These are phyloP conservation scores for Cyclura pinguis DNA, from an alignment of 2,797 vertebrate genomes.

Conservation along the genomic window DNA sequence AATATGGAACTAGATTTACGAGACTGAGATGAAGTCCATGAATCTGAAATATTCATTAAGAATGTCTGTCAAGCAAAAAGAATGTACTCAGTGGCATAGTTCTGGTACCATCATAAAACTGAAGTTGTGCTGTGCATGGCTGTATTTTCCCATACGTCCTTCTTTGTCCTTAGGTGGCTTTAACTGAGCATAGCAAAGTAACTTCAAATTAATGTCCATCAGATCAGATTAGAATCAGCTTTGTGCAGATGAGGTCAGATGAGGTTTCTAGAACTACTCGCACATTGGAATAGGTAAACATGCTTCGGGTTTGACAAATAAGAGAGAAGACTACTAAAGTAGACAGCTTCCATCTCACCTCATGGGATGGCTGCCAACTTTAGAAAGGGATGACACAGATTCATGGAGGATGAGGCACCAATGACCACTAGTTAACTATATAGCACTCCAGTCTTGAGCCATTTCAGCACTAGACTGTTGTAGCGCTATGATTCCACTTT, in stretches of 20 bases:
- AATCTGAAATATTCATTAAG: conserved; percentile 2
- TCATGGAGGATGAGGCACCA: neutral
- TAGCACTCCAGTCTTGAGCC: neutral
- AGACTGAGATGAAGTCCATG: neutral
- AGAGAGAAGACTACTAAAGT: neutral
- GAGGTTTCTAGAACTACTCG: neutral
- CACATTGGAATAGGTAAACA: neutral
- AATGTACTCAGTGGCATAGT: neutral
- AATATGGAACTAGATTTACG: neutral
- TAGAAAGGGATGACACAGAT: neutral
- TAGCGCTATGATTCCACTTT: no score
- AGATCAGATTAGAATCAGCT: neutral
- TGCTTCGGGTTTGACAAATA: no score
- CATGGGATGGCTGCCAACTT: neutral
- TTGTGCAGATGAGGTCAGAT: neutral
- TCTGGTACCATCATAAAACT: neutral
- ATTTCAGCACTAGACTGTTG: no score
- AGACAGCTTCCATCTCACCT: neutral
- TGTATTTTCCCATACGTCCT: neutral
- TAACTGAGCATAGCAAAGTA: neutral
- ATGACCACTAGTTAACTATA: no score
- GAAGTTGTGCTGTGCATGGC: neutral
- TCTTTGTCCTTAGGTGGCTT: conserved; percentile 1
- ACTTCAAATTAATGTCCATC: neutral
- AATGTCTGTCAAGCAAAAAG: neutral